Percentiles rank a stretch among this genome's conserved stretches.
Evolutionary conservation across 2,113 vertebrate species (phyloP).

Genomic region (Notothenia rossii): DNA sequence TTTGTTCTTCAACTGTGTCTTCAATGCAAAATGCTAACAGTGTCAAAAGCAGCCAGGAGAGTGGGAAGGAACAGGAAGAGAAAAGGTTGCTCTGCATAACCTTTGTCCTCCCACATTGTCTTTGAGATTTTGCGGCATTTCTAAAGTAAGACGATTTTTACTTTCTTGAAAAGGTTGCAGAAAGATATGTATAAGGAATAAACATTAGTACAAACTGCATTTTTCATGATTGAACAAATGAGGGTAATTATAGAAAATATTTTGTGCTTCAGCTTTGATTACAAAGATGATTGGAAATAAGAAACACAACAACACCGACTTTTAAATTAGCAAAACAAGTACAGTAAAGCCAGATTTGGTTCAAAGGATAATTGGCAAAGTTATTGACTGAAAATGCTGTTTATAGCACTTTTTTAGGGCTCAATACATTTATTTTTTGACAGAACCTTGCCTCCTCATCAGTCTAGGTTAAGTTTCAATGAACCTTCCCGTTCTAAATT

Average conservation of each 20-base stretch:
- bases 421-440: constrained; percentile 42
- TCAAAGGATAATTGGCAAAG: constrained; percentile 41
- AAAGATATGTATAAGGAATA: background rate
- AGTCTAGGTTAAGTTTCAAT: constrained; percentile 57
- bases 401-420: constrained; percentile 37
- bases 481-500: constrained; percentile 49
- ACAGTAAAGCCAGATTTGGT: constrained; percentile 3
- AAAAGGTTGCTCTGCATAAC: constrained; percentile 23
- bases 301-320: background rate
- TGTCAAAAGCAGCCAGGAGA: constrained; percentile 42
- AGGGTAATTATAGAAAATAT: background rate
- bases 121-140: constrained; percentile 33
- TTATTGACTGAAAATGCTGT: constrained; percentile 45
- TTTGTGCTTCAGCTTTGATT: background rate
- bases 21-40: constrained; percentile 29
- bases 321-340: constrained; percentile 15
- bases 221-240: background rate
- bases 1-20: constrained; percentile 50
- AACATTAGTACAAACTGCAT: background rate
- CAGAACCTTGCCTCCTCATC: constrained; percentile 61
- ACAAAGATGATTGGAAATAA: background rate
- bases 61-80: background rate
- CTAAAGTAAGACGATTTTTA: background rate
- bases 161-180: constrained; percentile 1
- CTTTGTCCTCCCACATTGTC: constrained; percentile 46